These are phyloP conservation scores for Synanthedon myopaeformis DNA, from an alignment of 2,888 invertebrate genomes.

Conservation along the genomic window DNA sequence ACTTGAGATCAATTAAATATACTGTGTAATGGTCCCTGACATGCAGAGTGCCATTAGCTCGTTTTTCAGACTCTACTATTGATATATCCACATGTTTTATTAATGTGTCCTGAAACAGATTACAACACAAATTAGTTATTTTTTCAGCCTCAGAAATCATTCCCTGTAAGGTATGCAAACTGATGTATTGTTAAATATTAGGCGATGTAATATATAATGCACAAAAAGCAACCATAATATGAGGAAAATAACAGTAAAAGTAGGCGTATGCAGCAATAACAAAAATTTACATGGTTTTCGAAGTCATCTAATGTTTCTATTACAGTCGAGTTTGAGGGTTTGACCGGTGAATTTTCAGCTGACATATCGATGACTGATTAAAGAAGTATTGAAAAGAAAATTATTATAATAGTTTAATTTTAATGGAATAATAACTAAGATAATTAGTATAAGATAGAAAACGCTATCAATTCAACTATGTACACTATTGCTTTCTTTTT, in stretches of 20 bases:
- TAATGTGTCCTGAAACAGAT: slow-evolving; percentile 71
- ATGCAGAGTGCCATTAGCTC: slow-evolving; percentile 80
- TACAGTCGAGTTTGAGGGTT: slow-evolving; percentile 36
- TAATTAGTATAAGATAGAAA: too few species aligned
- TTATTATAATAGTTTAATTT: too few species aligned
- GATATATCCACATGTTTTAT: slow-evolving; percentile 80
- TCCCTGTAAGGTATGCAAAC: too few species aligned
- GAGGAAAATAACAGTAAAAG: slow-evolving; percentile 17
- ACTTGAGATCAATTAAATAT: slow-evolving; percentile 84
- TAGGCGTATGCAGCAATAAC: slow-evolving; percentile 32
- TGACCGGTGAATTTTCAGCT: slow-evolving; percentile 37
- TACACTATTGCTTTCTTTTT: too few species aligned
- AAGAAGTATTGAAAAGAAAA: not conserved
- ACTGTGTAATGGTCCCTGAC: slow-evolving; percentile 82
- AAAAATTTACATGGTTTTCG: slow-evolving; percentile 42
- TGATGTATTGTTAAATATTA: not conserved
- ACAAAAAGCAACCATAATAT: not conserved
- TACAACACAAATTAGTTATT: slow-evolving; percentile 6
- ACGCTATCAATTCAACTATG: too few species aligned
- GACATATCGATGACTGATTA: slow-evolving; percentile 23
- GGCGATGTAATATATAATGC: not conserved
- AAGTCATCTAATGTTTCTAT: slow-evolving; percentile 49
- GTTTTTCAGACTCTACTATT: slow-evolving; percentile 81
- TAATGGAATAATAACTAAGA: too few species aligned
- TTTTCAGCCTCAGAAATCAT: too few species aligned